A percentile compares a stretch with the other conserved stretches of the same genome.
Evolutionary conservation across 2,888 invertebrate genomes (phyloP).

Genomic region (Hyalella azteca): DNA sequence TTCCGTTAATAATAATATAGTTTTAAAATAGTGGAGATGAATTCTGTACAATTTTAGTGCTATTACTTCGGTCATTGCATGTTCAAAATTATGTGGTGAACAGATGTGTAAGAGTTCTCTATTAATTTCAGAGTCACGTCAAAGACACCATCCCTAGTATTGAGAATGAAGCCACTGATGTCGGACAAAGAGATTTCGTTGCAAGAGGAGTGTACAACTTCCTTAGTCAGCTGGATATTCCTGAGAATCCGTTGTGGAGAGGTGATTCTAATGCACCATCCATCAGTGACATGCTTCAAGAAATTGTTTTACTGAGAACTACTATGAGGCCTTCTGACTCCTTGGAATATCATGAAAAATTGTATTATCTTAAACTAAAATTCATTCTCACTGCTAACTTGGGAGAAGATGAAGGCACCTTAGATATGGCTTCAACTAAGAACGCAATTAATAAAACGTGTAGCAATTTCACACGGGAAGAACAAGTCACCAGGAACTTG

Average conservation of each 20-base stretch:
- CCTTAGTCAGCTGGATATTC: neutral
- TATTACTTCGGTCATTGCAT: neutral
- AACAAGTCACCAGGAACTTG: neutral
- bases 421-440: neutral
- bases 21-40: neutral
- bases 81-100: neutral
- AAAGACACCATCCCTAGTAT: neutral
- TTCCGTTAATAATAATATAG: neutral
- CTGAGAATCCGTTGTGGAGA: neutral
- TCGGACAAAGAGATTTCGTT: neutral
- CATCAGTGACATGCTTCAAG: neutral
- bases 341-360: neutral
- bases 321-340: neutral
- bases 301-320: neutral
- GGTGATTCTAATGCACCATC: neutral
- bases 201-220: neutral
- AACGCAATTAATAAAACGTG: neutral
- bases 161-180: neutral
- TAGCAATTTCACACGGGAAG: neutral
- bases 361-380: neutral
- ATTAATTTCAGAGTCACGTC: neutral
- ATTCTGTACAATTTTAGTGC: neutral
- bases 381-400: neutral
- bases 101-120: neutral
- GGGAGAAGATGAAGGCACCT: slow-evolving; percentile 8